Evolutionary conservation across 2,888 invertebrate species (phyloP).

Genomic region (Diaphora mendica): DNA sequence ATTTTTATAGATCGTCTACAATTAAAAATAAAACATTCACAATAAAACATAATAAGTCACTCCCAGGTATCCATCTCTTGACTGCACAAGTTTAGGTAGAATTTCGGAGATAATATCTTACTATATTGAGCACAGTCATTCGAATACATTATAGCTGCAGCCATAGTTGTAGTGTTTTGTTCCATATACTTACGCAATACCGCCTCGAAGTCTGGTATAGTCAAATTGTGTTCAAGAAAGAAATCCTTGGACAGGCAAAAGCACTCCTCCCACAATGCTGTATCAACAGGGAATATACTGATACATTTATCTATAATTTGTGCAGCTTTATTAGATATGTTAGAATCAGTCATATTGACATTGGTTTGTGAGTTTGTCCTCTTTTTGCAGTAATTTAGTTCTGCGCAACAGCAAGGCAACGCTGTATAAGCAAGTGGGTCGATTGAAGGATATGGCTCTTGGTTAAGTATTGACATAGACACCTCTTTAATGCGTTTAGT

Average conservation of each 20-base stretch:
- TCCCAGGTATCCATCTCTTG: conserved; percentile 82
- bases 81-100: conserved; percentile 82
- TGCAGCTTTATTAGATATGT: conserved; percentile 71
- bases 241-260: conserved; percentile 76
- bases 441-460: conserved; percentile 68
- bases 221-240: conserved; percentile 73
- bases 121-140: conserved; percentile 79
- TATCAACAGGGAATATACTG: conserved; percentile 73
- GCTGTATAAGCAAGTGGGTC: conserved; percentile 61
- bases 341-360: conserved; percentile 44
- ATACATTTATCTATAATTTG: conserved; percentile 76
- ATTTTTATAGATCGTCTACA: neutral
- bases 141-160: conserved; percentile 80
- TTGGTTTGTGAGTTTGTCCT: conserved; percentile 39
- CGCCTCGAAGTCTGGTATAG: conserved; percentile 82
- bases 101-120: conserved; percentile 78
- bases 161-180: conserved; percentile 77
- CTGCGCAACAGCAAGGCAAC: conserved; percentile 77
- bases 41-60: conserved; percentile 45
- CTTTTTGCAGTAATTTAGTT: conserved; percentile 64
- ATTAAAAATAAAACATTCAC: neutral
- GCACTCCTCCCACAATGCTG: conserved; percentile 76
- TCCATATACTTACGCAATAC: conserved; percentile 86
- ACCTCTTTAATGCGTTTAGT: conserved; percentile 78
- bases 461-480: conserved; percentile 75